Evolutionary conservation across 2,113 vertebrate genomes (phyloP).

Genomic region (Nothoprocta pentlandii): DNA sequence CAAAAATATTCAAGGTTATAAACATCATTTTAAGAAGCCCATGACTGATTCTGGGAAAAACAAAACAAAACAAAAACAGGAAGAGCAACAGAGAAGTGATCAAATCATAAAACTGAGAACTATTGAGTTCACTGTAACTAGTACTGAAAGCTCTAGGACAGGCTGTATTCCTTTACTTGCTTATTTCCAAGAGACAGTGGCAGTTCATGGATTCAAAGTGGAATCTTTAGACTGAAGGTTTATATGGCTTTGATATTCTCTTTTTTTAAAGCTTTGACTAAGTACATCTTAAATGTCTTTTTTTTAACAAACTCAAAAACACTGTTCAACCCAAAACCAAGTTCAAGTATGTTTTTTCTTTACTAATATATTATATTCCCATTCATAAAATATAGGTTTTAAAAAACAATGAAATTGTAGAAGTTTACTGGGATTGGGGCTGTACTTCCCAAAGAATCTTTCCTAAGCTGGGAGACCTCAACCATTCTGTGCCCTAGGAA

Average conservation of each 20-base stretch:
- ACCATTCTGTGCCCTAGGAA: background rate
- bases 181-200: background rate
- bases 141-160: background rate
- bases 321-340: background rate
- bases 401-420: background rate
- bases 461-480: background rate
- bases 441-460: background rate
- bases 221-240: background rate
- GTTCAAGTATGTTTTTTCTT: background rate
- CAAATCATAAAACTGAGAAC: background rate
- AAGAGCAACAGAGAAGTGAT: background rate
- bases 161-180: background rate
- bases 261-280: background rate
- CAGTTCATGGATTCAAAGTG: background rate
- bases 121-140: background rate
- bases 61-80: no score
- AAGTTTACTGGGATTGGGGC: background rate
- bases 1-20: background rate
- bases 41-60: background rate
- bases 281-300: background rate
- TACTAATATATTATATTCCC: background rate
- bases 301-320: no score
- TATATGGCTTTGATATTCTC: background rate
- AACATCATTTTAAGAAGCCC: background rate
- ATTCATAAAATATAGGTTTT: background rate